Percentiles rank a stretch among this genome's conserved stretches.
Evolutionary conservation across 2,888 invertebrate genomes (phyloP).

Genomic region (Drosophila conformis): DNA sequence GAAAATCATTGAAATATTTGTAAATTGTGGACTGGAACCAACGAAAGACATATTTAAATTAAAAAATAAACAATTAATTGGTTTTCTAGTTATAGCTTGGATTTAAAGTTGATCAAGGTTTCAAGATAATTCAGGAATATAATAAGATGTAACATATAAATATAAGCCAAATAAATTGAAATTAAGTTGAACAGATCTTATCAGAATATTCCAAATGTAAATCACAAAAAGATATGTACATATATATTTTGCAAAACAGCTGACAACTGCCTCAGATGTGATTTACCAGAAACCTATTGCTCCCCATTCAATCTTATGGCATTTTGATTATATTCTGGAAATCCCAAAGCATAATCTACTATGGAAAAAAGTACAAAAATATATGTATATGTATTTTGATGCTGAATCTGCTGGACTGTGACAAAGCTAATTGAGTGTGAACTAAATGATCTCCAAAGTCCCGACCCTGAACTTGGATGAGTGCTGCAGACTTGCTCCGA

Average conservation of each 20-base stretch:
- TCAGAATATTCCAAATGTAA: not conserved
- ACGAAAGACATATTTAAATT: not conserved
- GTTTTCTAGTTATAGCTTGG: not conserved
- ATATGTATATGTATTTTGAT: conserved; percentile 2
- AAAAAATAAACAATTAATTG: not conserved
- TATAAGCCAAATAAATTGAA: not conserved
- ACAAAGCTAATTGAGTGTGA: conserved; percentile 36
- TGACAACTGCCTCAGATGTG: conserved; percentile 2
- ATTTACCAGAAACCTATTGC: conserved; percentile 12
- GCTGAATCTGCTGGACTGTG: conserved; percentile 21
- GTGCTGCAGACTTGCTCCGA: conserved; percentile 27
- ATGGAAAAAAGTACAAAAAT: conserved; percentile 7
- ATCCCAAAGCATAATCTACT: conserved; percentile 20
- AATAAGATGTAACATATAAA: not conserved
- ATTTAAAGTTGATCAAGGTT: not conserved
- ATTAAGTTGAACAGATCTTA: not conserved
- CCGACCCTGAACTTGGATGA: conserved; percentile 56
- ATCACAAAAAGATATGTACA: not conserved
- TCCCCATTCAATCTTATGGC: not conserved
- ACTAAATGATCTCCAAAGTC: conserved; percentile 52
- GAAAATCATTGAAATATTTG: not conserved
- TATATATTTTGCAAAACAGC: conserved; percentile 13
- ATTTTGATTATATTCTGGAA: conserved; percentile 27
- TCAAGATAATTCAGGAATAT: not conserved
- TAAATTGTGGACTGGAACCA: not conserved